Evolutionary conservation across 2,797 vertebrate genomes (phyloP).

Genomic region (Hypotaenidia okinawae): DNA sequence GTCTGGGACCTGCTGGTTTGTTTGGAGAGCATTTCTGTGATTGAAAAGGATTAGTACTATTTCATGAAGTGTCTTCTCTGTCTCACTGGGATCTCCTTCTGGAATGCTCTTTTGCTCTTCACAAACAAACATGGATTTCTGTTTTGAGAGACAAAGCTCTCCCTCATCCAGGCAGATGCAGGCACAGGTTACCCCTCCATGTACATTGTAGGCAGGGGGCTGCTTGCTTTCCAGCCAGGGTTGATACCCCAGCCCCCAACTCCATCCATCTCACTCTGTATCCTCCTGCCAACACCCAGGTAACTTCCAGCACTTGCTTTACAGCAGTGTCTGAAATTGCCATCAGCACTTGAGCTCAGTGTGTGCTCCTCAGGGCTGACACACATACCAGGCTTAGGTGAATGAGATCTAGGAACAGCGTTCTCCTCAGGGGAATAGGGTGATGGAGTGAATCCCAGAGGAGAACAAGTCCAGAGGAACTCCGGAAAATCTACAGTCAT

Average conservation of each 20-base stretch:
- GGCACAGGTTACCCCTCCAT: background rate
- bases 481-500: background rate
- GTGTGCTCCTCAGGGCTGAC: background rate
- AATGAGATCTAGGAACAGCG: background rate
- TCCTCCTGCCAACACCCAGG: background rate
- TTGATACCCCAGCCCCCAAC: background rate
- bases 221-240: background rate
- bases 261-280: background rate
- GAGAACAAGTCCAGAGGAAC: background rate
- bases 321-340: background rate
- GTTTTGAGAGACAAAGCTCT: background rate
- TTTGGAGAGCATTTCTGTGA: background rate
- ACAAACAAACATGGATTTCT: background rate
- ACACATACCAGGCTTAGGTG: background rate
- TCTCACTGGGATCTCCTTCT: background rate
- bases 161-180: background rate
- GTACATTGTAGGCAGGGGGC: background rate
- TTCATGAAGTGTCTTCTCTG: background rate
- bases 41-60: background rate
- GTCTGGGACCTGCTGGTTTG: background rate
- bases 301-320: background rate
- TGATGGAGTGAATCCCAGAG: background rate
- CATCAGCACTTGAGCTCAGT: background rate
- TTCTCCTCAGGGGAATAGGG: background rate
- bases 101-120: background rate